Base-by-base conservation (phyloP, 2,888 invertebrate genomes). In the Folsomia manolachei region DNA sequence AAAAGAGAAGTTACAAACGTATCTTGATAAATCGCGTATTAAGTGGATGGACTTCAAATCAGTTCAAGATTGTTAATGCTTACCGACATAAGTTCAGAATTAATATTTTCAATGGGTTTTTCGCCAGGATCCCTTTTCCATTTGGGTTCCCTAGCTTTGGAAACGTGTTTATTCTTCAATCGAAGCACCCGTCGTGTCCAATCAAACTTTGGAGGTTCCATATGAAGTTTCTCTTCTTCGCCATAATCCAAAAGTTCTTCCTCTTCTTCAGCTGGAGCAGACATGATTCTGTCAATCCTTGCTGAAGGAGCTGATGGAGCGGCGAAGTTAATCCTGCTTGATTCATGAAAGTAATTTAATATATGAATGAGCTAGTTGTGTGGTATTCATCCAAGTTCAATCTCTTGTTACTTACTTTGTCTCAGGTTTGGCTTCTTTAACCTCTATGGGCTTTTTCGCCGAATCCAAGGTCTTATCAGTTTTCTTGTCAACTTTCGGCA, bases 161-260 rank as follows among this genome's bases (percentile, higher is more conserved):
- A 26, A 11, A 53, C n/a, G 19, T 66, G 27, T 27, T 74, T 76
- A 63, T 69, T 76, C 63, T 79, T 79, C 9, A 79, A 63, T 4
- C 74, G 75, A 21, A 79, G 64, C 67, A 70, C 72, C 39, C 79
- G 52, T 66, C 75, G 70, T 24, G 71, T 66, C 79, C 79, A 79
- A 23, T 69, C 63, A 71, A 74, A 75, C 68, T 77, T 76, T 56
- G 77, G 75, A 27, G 67, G 66, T 53, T 77, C 78, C 60, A 66
- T 72, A 27, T 78, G 77, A 51, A 65, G 69, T 62, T 73, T 72
- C 53, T 79, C 79, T 64, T 79, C 80, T 25, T 80, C 79, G 0
- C 78, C 80, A 74, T 79, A 80, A 76, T 80, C 80, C 39, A 80
- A 71, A 66, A 70, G 75, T 67, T 80, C 80, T 62, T 80, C 80